Conservation (phyloP, 2,797 vertebrate genomes). For the Fistularia tabacaria region DNA sequence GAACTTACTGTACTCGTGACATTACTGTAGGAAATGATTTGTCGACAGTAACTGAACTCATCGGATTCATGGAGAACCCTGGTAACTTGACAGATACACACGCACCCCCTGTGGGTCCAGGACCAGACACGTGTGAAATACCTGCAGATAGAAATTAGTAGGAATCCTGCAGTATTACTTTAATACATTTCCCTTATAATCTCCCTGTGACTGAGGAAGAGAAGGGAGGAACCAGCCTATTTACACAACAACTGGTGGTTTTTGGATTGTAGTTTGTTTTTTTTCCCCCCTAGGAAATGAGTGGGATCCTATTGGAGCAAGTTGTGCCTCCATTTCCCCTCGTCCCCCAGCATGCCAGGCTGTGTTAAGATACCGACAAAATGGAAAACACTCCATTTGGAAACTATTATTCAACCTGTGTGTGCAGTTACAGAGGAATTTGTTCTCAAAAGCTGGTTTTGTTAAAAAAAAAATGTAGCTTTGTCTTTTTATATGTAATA, state of each 20-base stretch:
- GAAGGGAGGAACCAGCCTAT: no score
- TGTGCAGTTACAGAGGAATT: constrained; percentile 30
- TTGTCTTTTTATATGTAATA: constrained; percentile 71
- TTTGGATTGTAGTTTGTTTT: no score
- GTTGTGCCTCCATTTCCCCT: constrained; percentile 16
- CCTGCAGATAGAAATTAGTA: constrained; percentile 28
- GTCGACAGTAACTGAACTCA: background rate
- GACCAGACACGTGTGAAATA: constrained; percentile 2
- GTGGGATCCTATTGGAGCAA: constrained; percentile 10
- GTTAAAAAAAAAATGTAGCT: constrained; percentile 41
- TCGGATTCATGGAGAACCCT: background rate
- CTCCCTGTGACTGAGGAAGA: no score
- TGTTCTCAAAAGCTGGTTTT: constrained; percentile 54
- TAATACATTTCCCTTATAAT: background rate
- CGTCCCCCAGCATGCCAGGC: constrained; percentile 29
- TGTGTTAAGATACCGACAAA: constrained; percentile 20
- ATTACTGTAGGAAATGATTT: constrained; percentile 33
- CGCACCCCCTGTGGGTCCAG: background rate
- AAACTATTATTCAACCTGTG: constrained; percentile 26
- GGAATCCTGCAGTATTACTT: constrained; percentile 17
- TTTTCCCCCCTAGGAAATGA: background rate
- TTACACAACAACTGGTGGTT: no score
- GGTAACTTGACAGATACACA: constrained; percentile 10
- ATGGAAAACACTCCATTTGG: constrained; percentile 15
- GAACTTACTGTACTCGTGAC: constrained; percentile 32